Percentiles rank a stretch among this genome's conserved stretches.
Conservation (phyloP, 2,888 invertebrate species). For the Melanchra persicariae region DNA sequence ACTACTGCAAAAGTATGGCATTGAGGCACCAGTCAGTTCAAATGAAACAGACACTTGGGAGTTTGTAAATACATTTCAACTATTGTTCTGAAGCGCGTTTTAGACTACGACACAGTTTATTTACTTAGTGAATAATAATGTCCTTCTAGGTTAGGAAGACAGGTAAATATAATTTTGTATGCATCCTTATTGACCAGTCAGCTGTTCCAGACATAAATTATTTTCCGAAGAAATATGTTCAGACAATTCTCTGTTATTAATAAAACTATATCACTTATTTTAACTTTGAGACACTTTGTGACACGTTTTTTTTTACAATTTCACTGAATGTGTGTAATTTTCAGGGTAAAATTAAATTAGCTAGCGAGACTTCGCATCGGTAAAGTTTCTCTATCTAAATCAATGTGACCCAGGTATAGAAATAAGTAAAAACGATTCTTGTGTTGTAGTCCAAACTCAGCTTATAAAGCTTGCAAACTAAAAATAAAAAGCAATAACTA, state of each 20-base stretch:
- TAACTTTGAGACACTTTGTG: constrained; percentile 20
- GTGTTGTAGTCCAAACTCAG: constrained; percentile 44
- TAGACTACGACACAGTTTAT: constrained; percentile 18
- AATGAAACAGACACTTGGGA: constrained; percentile 31
- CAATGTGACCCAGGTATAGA: neutral
- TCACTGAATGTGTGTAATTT: neutral
- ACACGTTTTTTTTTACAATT: neutral
- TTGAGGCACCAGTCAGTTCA: constrained; percentile 32
- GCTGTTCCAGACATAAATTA: neutral
- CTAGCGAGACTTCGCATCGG: neutral
- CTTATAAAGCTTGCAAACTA: constrained; percentile 1
- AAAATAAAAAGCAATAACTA: constrained; percentile 28
- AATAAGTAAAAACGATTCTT: neutral
- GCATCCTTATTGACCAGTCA: neutral
- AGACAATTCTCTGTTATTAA: neutral
- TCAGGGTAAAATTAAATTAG: neutral
- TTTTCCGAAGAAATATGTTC: neutral
- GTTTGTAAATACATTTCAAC: constrained; percentile 23
- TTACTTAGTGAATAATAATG: neutral
- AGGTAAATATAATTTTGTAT: neutral
- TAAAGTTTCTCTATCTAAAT: neutral
- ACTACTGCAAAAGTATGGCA: constrained; percentile 40
- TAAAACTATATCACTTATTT: constrained; percentile 7
- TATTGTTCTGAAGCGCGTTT: constrained; percentile 7
- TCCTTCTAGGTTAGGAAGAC: neutral